Percentiles rank a stretch among this genome's conserved stretches.
phyloP scores from a whole-genome alignment of 2,888 invertebrate genomes.

The Drosophila trichaetosa region DNA sequence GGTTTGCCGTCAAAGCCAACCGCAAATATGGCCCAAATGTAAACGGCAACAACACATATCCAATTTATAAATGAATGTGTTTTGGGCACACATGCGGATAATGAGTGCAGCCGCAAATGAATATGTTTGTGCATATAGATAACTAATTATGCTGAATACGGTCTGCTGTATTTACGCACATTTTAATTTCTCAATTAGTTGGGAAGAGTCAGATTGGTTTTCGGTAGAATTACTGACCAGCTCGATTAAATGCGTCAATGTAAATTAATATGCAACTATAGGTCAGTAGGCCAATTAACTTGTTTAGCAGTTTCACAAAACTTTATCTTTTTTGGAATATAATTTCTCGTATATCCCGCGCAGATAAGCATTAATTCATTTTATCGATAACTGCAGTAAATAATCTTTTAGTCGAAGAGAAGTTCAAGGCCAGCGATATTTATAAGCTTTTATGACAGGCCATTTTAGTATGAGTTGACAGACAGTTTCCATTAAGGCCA shows the following conservation, averaged over 20 bases:
- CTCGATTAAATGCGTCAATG: neutral
- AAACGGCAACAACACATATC: constrained; percentile 45
- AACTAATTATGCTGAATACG: constrained; percentile 1
- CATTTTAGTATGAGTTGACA: constrained; percentile 22
- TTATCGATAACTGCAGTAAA: neutral
- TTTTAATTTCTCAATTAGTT: neutral
- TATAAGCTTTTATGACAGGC: constrained; percentile 62
- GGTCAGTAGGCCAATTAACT: neutral
- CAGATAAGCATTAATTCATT: neutral
- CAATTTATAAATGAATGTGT: constrained; percentile 6
- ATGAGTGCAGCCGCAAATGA: constrained; percentile 11
- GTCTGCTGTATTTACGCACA: neutral
- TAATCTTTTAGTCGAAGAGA: constrained; percentile 48
- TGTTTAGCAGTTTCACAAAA: no score
- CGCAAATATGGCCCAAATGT: constrained; percentile 65
- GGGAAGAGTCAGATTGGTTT: neutral
- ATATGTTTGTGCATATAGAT: constrained; percentile 11
- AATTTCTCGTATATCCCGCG: neutral
- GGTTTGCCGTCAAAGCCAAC: constrained; percentile 49
- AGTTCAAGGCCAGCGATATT: constrained; percentile 57
- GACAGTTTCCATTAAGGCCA: neutral
- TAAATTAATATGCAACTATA: neutral
- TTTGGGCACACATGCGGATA: neutral
- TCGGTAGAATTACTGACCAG: neutral
- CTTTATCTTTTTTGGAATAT: neutral